phyloP scores from a whole-genome alignment of 2,113 vertebrate species.

The Marmota flaviventris region DNA sequence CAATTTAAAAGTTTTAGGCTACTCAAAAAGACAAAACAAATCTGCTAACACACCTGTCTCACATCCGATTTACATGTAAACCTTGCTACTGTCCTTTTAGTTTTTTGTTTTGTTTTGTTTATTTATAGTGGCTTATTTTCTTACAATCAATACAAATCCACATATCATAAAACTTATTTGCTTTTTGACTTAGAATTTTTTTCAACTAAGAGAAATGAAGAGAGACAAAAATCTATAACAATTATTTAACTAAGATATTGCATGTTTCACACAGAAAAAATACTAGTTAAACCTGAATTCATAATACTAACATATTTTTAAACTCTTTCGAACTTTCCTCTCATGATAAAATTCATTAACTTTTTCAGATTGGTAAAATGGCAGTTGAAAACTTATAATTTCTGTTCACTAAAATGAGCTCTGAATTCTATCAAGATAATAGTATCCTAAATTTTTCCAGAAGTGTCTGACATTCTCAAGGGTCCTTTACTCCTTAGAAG shows the following conservation, averaged over 20 bases:
- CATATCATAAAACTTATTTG: not conserved
- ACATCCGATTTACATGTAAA: constrained; percentile 38
- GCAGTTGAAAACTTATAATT: constrained; percentile 10
- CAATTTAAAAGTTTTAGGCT: constrained; percentile 19
- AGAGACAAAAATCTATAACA: not conserved
- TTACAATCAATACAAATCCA: not conserved
- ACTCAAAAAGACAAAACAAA: constrained; percentile 39
- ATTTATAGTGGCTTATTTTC: constrained; percentile 21
- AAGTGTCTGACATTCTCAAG: not conserved
- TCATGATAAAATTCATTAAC: constrained; percentile 16
- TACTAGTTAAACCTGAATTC: not conserved
- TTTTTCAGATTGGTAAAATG: constrained; percentile 32
- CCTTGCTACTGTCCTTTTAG: not conserved
- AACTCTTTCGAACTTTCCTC: not conserved
- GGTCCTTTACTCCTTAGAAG: not conserved
- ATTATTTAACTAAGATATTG: constrained; percentile 45
- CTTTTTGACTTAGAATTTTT: not conserved
- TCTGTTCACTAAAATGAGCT: not conserved
- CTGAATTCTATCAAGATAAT: not conserved
- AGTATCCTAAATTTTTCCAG: not conserved
- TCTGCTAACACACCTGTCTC: constrained; percentile 46
- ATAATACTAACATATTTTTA: not conserved
- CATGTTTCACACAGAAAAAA: not conserved
- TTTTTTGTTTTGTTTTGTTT: not conserved
- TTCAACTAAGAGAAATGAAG: not conserved